Evolutionary conservation across 1,140 invertebrate genomes (phyloP).

Genomic region (Drosophila nannoptera): DNA sequence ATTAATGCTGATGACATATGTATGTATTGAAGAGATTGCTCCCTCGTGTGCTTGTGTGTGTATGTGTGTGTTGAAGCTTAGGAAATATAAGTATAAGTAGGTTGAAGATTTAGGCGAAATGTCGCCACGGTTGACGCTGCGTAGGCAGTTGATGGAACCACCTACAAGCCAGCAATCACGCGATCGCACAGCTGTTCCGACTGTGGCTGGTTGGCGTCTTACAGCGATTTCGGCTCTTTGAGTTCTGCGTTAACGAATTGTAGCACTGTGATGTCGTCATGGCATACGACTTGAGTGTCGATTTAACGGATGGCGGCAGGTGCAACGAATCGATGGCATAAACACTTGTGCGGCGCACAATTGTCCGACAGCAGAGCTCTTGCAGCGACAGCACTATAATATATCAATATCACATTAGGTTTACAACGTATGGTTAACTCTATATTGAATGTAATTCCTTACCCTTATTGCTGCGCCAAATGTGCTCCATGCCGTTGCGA

Average conservation of each 20-base stretch:
- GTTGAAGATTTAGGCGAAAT: constrained; percentile 36
- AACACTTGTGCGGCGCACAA: constrained; percentile 95
- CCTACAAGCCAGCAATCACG: constrained; percentile 77
- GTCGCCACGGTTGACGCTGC: constrained; percentile 27
- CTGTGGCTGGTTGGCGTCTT: constrained; percentile 76
- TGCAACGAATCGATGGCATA: constrained; percentile 97
- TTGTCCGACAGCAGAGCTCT: constrained; percentile 95
- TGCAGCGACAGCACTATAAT: constrained; percentile 93
- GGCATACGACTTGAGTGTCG: constrained; percentile 96
- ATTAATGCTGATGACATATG: constrained; percentile 61
- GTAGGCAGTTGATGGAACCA: constrained; percentile 54
- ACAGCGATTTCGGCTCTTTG: constrained; percentile 76
- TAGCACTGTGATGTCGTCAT: constrained; percentile 85
- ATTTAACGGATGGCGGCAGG: constrained; percentile 93
- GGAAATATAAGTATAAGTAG: constrained; percentile 53
- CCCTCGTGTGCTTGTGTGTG: too few relatives aligned
- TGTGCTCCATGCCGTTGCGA: constrained; percentile 96
- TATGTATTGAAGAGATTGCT: constrained; percentile 27
- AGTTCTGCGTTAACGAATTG: constrained; percentile 71
- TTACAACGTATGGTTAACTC: neutral
- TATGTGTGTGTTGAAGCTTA: too few relatives aligned
- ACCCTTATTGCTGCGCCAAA: constrained; percentile 98
- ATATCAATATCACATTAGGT: neutral
- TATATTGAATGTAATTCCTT: neutral
- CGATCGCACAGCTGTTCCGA: constrained; percentile 78